Percentiles rank a stretch among this genome's conserved stretches.
phyloP scores from a whole-genome alignment of 2,797 vertebrate species.

The Pseudochirops cupreus region DNA sequence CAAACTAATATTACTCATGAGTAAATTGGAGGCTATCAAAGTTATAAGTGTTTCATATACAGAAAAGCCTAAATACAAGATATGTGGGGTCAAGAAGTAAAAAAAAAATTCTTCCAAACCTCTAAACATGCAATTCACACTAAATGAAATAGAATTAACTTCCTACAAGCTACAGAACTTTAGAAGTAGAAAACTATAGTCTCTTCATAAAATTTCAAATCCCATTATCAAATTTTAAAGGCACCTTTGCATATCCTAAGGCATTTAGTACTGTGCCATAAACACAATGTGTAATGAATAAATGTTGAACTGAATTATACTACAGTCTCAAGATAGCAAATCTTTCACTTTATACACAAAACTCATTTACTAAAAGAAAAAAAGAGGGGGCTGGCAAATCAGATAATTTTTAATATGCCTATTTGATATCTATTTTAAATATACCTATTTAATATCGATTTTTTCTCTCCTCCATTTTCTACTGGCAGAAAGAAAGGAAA shows the following conservation, averaged over 20 bases:
- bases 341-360: neutral
- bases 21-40: neutral
- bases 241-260: neutral
- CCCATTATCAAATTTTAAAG: constrained; percentile 38
- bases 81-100: neutral
- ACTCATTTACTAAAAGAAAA: neutral
- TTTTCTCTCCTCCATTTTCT: neutral
- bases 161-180: neutral
- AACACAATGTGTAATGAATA: neutral
- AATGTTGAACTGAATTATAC: neutral
- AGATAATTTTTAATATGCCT: neutral
- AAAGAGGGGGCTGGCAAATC: neutral
- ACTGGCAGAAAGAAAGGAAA: neutral
- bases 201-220: neutral
- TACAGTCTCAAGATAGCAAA: neutral
- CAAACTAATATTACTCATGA: neutral
- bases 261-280: neutral
- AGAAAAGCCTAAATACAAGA: neutral
- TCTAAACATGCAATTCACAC: constrained; percentile 4
- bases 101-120: neutral
- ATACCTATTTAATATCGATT: neutral
- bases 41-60: neutral
- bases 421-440: neutral
- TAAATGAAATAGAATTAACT: constrained; percentile 28
- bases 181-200: neutral